These are phyloP conservation scores for Cepaea hortensis DNA, from an alignment of 2,888 invertebrate species.

Conservation along the genomic window DNA sequence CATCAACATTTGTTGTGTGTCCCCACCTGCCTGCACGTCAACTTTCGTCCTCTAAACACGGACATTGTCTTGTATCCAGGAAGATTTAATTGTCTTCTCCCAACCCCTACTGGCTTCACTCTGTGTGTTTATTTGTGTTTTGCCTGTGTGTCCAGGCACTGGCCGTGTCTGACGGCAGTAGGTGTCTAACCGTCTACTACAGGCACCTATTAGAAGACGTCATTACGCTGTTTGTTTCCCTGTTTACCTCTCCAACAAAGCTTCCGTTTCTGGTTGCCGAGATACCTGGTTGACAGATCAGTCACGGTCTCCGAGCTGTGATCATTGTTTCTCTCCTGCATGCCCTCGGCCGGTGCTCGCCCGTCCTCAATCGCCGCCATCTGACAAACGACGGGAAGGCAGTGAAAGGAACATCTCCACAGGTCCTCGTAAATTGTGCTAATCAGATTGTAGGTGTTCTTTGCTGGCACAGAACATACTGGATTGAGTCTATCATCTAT, in stretches of 20 bases:
- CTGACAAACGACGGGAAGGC: not conserved
- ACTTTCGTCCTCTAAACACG: too few species aligned
- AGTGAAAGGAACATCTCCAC: not conserved
- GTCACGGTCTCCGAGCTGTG: not conserved
- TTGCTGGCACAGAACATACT: not conserved
- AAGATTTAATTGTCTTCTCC: too few species aligned
- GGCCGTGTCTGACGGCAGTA: too few species aligned
- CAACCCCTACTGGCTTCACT: too few species aligned
- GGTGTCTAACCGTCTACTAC: too few species aligned
- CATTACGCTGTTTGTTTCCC: not conserved
- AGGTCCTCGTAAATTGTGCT: slow-evolving; percentile 16
- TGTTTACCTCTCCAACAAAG: not conserved
- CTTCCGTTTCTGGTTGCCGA: not conserved
- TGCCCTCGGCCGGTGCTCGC: not conserved
- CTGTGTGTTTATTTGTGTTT: too few species aligned
- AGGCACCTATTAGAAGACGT: too few species aligned
- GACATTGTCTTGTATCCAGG: too few species aligned
- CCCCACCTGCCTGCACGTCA: too few species aligned
- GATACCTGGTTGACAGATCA: not conserved
- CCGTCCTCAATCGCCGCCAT: not conserved
- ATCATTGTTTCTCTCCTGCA: not conserved
- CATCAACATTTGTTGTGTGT: too few species aligned
- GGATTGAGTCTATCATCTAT: not conserved
- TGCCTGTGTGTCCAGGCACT: too few species aligned
- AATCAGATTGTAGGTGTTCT: slow-evolving; percentile 1